A percentile compares a stretch with the other conserved stretches of the same genome.
These are phyloP conservation scores for Lasioglossum pauxillum DNA, from an alignment of 2,888 invertebrate genomes.

Conservation along the genomic window DNA sequence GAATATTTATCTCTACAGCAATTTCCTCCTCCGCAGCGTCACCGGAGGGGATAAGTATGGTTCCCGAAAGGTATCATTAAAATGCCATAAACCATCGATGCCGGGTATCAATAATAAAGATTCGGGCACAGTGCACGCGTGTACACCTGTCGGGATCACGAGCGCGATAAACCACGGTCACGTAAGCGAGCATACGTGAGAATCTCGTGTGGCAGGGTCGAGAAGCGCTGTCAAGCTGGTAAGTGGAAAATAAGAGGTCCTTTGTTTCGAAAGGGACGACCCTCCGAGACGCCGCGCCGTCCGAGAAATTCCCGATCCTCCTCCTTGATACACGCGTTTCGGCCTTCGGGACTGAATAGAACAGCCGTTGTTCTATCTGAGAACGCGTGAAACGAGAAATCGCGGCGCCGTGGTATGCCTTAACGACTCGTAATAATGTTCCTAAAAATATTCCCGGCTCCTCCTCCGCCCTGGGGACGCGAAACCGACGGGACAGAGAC, in stretches of 20 bases:
- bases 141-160: constrained; percentile 77
- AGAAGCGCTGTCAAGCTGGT: constrained; percentile 74
- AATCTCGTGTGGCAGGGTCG: constrained; percentile 65
- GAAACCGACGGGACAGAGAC: background rate
- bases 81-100: constrained; percentile 49
- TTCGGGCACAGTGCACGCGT: constrained; percentile 47
- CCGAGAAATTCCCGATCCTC: constrained; percentile 74
- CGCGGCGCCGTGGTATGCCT: constrained; percentile 21
- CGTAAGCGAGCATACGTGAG: constrained; percentile 78
- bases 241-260: constrained; percentile 82
- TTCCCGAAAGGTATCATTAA: constrained; percentile 38
- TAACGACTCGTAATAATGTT: constrained; percentile 13
- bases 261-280: constrained; percentile 74
- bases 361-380: constrained; percentile 65
- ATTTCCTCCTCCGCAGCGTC: background rate
- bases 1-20: background rate
- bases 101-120: constrained; percentile 41
- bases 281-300: constrained; percentile 62
- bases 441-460: constrained; percentile 3
- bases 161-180: constrained; percentile 73
- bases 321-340: constrained; percentile 64
- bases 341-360: constrained; percentile 64
- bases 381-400: constrained; percentile 58
- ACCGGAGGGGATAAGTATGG: constrained; percentile 6
- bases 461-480: background rate